Conservation (phyloP, 2,797 vertebrate genomes). For the Karalla daura region DNA sequence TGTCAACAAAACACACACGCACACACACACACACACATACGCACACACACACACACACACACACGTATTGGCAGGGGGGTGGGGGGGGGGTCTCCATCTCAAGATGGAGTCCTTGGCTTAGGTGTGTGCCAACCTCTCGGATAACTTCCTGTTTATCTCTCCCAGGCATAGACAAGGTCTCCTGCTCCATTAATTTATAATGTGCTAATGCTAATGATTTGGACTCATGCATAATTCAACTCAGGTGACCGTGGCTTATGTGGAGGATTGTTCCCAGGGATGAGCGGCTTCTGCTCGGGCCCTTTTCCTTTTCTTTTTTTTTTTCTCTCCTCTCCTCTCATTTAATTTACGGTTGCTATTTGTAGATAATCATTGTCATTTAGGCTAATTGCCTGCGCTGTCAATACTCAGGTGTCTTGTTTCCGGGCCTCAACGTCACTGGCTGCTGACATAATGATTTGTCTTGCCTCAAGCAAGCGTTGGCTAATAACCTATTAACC, state of each 20-base stretch:
- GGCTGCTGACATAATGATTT: conserved; percentile 63
- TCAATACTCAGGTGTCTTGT: conserved; percentile 75
- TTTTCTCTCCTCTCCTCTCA: conserved; percentile 19
- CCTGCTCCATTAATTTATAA: conserved; percentile 67
- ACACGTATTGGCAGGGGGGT: conserved; percentile 8
- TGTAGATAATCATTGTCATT: conserved; percentile 75
- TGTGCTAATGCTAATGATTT: conserved; percentile 75
- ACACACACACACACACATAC: no score
- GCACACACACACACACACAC: no score
- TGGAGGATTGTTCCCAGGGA: conserved; percentile 45
- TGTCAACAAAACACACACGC: no score
- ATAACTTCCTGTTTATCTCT: conserved; percentile 66
- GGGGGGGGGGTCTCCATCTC: conserved; percentile 10
- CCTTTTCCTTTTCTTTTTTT: no score
- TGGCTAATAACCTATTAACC: conserved; percentile 53
- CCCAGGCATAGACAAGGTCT: conserved; percentile 55
- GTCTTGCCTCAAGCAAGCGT: conserved; percentile 50
- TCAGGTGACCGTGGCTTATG: conserved; percentile 38
- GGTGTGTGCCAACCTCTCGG: conserved; percentile 26
- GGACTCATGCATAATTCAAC: conserved; percentile 68
- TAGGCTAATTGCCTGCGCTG: conserved; percentile 70
- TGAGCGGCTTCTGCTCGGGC: no score
- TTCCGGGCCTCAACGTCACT: conserved; percentile 49
- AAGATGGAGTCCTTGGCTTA: conserved; percentile 47
- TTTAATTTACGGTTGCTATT: conserved; percentile 69